Conservation (phyloP, 1,140 invertebrate genomes). For the Drosophila grimshawi region DNA sequence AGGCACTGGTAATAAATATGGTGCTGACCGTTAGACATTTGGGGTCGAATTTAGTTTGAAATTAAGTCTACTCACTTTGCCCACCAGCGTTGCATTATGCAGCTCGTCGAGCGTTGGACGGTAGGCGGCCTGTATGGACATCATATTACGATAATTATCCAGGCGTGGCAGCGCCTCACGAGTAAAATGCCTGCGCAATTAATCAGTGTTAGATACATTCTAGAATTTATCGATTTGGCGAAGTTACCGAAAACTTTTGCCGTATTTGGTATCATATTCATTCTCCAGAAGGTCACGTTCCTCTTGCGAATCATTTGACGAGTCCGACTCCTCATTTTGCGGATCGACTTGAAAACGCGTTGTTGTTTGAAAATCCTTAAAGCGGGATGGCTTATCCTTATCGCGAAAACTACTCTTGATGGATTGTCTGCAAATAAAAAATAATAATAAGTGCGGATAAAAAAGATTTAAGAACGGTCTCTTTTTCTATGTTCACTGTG, state of each 20-base stretch:
- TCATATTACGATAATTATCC: constrained; percentile 97
- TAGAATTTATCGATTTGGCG: constrained; percentile 18
- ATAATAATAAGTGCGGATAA: background rate
- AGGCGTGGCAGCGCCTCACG: constrained; percentile 95
- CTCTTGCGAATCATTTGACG: constrained; percentile 85
- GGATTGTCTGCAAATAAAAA: constrained; percentile 57
- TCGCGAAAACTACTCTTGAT: constrained; percentile 87
- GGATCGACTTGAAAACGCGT: constrained; percentile 86
- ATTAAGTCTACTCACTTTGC: constrained; percentile 87
- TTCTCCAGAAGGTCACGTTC: constrained; percentile 87
- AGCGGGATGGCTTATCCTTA: constrained; percentile 86
- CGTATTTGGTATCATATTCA: constrained; percentile 90
- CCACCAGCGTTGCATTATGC: constrained; percentile 92
- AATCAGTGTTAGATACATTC: too few species aligned
- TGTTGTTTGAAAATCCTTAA: constrained; percentile 86
- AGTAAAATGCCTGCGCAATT: constrained; percentile 90
- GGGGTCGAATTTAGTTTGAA: background rate
- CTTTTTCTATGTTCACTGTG: background rate
- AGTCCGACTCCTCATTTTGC: constrained; percentile 85
- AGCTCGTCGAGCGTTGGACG: constrained; percentile 96
- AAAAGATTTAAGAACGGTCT: constrained; percentile 13
- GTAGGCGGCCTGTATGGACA: constrained; percentile 95
- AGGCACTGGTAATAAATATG: background rate
- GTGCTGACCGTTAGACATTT: background rate
- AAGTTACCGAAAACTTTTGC: constrained; percentile 90